Conservation (phyloP, 2,797 vertebrate genomes). For the Naso thynnoides region DNA sequence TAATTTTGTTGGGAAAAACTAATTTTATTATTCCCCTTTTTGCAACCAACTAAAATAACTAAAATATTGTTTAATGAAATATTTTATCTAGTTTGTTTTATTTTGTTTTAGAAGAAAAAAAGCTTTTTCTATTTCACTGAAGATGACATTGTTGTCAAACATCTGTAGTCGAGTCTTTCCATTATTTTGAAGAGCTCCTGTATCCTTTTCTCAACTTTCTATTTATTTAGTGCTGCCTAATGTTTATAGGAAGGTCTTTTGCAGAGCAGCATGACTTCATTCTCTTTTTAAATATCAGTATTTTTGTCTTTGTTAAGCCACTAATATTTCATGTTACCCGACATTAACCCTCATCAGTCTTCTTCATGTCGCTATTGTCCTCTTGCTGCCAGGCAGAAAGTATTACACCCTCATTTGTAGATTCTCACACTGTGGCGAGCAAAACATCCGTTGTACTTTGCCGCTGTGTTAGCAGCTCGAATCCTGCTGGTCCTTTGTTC, state of each 20-base stretch:
- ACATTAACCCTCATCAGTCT: not conserved
- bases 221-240: not conserved
- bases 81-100: too few relatives aligned
- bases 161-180: not conserved
- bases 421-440: not conserved
- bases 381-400: too few relatives aligned
- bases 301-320: not conserved
- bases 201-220: not conserved
- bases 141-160: too few relatives aligned
- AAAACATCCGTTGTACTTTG: not conserved
- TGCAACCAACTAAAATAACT: not conserved
- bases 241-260: not conserved
- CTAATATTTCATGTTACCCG: not conserved
- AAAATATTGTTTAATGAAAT: too few relatives aligned
- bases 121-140: too few relatives aligned
- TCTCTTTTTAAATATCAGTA: not conserved
- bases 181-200: not conserved
- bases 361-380: not conserved
- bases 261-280: not conserved
- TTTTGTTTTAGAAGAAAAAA: too few relatives aligned
- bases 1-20: too few relatives aligned
- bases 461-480: not conserved
- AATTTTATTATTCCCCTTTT: not conserved
- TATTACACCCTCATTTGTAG: not conserved
- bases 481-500: constrained; percentile 31